Evolutionary conservation across 2,888 invertebrate genomes (phyloP).

Genomic region (Campopleginae sp.): DNA sequence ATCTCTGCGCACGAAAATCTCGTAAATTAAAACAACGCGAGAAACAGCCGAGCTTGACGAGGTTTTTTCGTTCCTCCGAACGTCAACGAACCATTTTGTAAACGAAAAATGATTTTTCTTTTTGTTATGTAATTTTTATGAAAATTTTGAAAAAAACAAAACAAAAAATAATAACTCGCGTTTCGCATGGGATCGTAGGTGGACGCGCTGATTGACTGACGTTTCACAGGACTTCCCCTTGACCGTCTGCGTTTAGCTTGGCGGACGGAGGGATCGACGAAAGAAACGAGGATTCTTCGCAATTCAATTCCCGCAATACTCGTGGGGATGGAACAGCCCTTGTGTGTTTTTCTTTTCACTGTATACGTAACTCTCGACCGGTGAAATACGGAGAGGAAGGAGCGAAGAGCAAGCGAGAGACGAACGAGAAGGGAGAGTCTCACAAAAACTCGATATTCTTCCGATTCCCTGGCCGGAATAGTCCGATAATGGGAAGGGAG

Average conservation of each 20-base stretch:
- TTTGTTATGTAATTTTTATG: not conserved
- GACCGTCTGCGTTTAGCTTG: slow-evolving; percentile 30
- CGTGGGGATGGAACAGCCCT: slow-evolving; percentile 48
- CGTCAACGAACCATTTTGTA: not conserved
- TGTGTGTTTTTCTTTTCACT: slow-evolving; percentile 12
- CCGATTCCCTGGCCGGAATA: slow-evolving; percentile 66
- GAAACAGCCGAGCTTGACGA: not conserved
- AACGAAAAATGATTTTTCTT: not conserved
- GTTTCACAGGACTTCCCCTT: slow-evolving; percentile 64
- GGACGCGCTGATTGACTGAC: slow-evolving; percentile 68
- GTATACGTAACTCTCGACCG: not conserved
- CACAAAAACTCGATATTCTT: slow-evolving; percentile 67
- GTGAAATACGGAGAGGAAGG: slow-evolving; percentile 30
- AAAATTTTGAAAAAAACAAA: not conserved
- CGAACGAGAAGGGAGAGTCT: slow-evolving; percentile 38
- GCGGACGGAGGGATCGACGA: slow-evolving; percentile 42
- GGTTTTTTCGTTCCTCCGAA: not conserved
- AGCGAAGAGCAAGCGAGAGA: slow-evolving; percentile 32
- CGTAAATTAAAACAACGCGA: not conserved
- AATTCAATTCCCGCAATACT: slow-evolving; percentile 66
- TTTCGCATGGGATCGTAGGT: slow-evolving; percentile 47
- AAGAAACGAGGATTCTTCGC: slow-evolving; percentile 58
- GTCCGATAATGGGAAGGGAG: slow-evolving; percentile 65
- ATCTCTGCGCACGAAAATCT: not conserved
- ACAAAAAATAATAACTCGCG: slow-evolving; percentile 37